Evolutionary conservation across 2,888 invertebrate genomes (phyloP).

Genomic region (Unio delphinus): DNA sequence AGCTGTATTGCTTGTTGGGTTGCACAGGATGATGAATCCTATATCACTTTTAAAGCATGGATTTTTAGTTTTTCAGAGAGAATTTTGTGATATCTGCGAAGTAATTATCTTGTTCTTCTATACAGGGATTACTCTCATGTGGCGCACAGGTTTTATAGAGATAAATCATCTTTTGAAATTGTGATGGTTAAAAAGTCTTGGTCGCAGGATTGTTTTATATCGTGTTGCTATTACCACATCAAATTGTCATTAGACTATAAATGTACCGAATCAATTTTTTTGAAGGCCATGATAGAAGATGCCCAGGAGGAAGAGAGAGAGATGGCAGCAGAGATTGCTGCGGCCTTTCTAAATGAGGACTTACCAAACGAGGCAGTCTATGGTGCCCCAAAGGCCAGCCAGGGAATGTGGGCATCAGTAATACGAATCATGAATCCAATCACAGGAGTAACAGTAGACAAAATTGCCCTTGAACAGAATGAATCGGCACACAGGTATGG

Average conservation of each 20-base stretch:
- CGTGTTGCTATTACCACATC: background rate
- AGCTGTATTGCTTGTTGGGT: no score
- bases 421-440: conserved; percentile 74
- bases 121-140: no score
- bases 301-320: conserved; percentile 97
- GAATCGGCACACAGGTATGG: conserved; percentile 90
- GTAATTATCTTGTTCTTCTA: no score
- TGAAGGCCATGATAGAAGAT: conserved; percentile 90
- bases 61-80: no score
- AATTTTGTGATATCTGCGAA: no score
- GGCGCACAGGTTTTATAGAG: no score
- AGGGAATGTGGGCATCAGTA: conserved; percentile 93
- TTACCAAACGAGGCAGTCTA: conserved; percentile 90
- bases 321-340: conserved; percentile 96
- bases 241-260: no score
- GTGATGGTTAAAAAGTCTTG: background rate
- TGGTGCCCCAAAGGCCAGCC: conserved; percentile 94
- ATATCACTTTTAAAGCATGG: no score
- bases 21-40: no score
- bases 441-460: conserved; percentile 79
- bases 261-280: background rate
- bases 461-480: conserved; percentile 90
- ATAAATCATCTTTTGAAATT: no score
- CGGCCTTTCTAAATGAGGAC: conserved; percentile 94
- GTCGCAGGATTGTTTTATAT: background rate